These are phyloP conservation scores for Etheostoma perlongum DNA, from an alignment of 2,797 vertebrate genomes.

Conservation along the genomic window DNA sequence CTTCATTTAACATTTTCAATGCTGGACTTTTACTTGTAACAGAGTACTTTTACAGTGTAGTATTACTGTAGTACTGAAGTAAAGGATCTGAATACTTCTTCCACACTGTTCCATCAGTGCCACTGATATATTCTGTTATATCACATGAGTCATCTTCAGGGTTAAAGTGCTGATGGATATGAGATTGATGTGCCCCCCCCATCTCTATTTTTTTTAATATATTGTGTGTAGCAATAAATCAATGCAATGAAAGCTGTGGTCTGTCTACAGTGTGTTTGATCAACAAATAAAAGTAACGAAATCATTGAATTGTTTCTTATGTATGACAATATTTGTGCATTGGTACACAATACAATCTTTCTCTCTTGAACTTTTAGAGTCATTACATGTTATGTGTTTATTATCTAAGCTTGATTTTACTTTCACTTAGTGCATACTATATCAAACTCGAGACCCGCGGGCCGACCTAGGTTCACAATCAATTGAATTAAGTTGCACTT, in stretches of 20 bases:
- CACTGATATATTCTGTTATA: conserved; percentile 4
- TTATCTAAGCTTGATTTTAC: not conserved
- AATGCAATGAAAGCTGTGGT: conserved; percentile 31
- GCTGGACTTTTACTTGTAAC: too few relatives aligned
- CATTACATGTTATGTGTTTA: not conserved
- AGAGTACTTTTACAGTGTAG: too few relatives aligned
- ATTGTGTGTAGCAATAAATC: conserved; percentile 25
- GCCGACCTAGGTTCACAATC: too few relatives aligned
- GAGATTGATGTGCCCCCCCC: conserved; percentile 28
- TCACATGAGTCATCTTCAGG: conserved; percentile 17
- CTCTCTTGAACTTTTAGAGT: not conserved
- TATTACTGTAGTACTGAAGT: too few relatives aligned
- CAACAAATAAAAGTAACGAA: conserved; percentile 41
- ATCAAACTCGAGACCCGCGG: too few relatives aligned
- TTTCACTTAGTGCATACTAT: not conserved
- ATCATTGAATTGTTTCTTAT: not conserved
- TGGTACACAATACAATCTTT: not conserved
- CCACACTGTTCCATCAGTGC: conserved; percentile 1
- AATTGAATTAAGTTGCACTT: too few relatives aligned
- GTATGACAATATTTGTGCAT: not conserved
- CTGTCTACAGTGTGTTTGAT: conserved; percentile 44
- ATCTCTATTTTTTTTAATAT: conserved; percentile 38
- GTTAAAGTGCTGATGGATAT: conserved; percentile 24
- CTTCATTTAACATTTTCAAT: too few relatives aligned
- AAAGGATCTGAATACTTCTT: too few relatives aligned